Base-by-base conservation (phyloP, 2,113 vertebrate species). In the Halcyon malimbica region DNA sequence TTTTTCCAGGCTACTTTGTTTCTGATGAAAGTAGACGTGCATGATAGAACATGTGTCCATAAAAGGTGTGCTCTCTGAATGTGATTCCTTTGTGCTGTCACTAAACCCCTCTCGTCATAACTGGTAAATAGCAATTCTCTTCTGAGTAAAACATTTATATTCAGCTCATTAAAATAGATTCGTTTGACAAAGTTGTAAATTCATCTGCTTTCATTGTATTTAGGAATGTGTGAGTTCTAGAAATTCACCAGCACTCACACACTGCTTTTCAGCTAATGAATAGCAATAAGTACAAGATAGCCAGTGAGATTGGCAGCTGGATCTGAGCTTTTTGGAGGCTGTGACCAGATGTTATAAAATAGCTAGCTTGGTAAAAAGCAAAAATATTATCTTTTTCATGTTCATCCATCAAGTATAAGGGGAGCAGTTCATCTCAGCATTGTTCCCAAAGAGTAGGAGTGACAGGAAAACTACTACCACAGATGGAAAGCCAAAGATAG, bases 251-350 rank as follows among this genome's bases (percentile, higher is more conserved):
- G 71, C 57, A 82, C 60, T 92, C 88, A 74, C 13, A 59, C 33
- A 73, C 29, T 96, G 63, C 31, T 86, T 94, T 97, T 96, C 63
- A 92, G 56, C 87, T 96, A 91, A 78, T 83, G 82, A 87, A 74
- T 87, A 75, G 63, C 69, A 76, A 10, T 81, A 84, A 96, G 65
- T 83, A 95, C 17, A 86, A 92, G 82, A 93, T 53, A 60, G 20
- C 29, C 2, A 1, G 20, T 91, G 87, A 56, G 82, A 89, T 0
- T 96, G 82, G 76, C 93, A 95, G 39, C 87, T 78, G 89, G 95
- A 93, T 83, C 82, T 92, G 75, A 70, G 50, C 14, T 82, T 95
- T 96, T 96, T 71, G 59, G 78, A 86, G 54, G 50, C 69, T 77
- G 84, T 67, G 48, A 59, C 51, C 35, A 90, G 37, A 71, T 83